Conservation (phyloP, 2,797 vertebrate species). For the Picus viridis region DNA sequence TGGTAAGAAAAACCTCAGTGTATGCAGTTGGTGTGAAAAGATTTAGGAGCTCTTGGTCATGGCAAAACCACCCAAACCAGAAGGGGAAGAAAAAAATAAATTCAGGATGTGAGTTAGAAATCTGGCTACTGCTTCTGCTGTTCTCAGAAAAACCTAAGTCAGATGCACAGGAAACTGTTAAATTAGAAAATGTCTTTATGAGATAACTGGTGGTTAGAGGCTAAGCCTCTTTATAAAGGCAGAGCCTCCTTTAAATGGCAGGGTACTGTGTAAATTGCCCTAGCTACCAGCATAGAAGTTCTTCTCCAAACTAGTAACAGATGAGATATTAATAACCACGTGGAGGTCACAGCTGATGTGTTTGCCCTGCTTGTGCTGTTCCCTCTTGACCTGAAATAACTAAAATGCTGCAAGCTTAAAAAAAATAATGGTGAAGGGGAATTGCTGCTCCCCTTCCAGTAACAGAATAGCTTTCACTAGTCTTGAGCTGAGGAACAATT, state of each 20-base stretch:
- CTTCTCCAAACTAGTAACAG: constrained; percentile 33
- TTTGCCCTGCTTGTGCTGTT: not conserved
- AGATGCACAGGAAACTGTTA: constrained; percentile 55
- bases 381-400: not conserved
- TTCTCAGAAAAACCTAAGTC: constrained; percentile 27
- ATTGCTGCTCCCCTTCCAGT: not conserved
- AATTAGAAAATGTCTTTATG: constrained; percentile 69
- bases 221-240: not conserved
- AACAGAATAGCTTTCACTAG: not conserved
- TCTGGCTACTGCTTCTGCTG: constrained; percentile 13
- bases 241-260: not conserved
- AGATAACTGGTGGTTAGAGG: constrained; percentile 52
- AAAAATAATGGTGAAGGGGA: not conserved
- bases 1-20: not conserved
- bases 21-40: constrained; percentile 1
- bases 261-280: not conserved
- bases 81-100: constrained; percentile 27
- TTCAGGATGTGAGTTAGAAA: constrained; percentile 44
- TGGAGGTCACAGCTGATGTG: not conserved
- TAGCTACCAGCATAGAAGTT: not conserved
- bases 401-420: not conserved
- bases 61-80: constrained; percentile 8
- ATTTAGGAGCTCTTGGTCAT: constrained; percentile 28
- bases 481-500: constrained; percentile 4
- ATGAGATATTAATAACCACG: not conserved